These are phyloP conservation scores for Remorina albescens DNA, from an alignment of 2,797 vertebrate genomes.

Conservation along the genomic window DNA sequence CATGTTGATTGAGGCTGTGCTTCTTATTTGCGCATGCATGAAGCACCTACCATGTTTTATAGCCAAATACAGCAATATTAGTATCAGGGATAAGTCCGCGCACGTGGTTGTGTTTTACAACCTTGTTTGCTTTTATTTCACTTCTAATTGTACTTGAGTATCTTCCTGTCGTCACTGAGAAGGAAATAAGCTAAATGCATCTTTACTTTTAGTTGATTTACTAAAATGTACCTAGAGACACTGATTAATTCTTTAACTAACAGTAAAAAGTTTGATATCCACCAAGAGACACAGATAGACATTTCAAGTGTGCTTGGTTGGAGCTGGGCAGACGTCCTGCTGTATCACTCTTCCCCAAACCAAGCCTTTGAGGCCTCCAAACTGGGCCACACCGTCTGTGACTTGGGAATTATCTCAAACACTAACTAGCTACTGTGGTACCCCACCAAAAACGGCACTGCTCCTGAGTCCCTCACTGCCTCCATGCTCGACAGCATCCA, in stretches of 20 bases:
- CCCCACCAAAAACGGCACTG: constrained; percentile 64
- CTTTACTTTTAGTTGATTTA: constrained; percentile 13
- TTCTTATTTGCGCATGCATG: constrained; percentile 67
- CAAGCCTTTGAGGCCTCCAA: constrained; percentile 81
- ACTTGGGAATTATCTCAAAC: constrained; percentile 78
- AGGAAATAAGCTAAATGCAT: not conserved
- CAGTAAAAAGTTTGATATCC: constrained; percentile 48
- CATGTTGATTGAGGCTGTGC: constrained; percentile 61
- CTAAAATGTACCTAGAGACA: constrained; percentile 13
- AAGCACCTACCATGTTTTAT: constrained; percentile 18
- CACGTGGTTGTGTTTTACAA: constrained; percentile 13
- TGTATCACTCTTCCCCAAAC: constrained; percentile 68
- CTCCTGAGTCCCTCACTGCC: constrained; percentile 70
- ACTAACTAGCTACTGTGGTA: constrained; percentile 65
- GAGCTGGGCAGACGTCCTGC: constrained; percentile 73
- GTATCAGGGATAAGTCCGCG: constrained; percentile 20
- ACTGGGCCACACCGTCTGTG: constrained; percentile 81
- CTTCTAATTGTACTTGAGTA: not conserved
- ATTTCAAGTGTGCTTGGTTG: constrained; percentile 65
- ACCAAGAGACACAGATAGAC: constrained; percentile 60
- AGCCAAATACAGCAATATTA: constrained; percentile 9
- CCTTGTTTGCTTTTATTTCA: constrained; percentile 35
- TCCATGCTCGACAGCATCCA: constrained; percentile 48
- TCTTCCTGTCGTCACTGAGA: not conserved
- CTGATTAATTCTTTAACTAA: constrained; percentile 18